These are phyloP conservation scores for Eumerus sabulonum DNA, from an alignment of 2,888 invertebrate species.

Conservation along the genomic window DNA sequence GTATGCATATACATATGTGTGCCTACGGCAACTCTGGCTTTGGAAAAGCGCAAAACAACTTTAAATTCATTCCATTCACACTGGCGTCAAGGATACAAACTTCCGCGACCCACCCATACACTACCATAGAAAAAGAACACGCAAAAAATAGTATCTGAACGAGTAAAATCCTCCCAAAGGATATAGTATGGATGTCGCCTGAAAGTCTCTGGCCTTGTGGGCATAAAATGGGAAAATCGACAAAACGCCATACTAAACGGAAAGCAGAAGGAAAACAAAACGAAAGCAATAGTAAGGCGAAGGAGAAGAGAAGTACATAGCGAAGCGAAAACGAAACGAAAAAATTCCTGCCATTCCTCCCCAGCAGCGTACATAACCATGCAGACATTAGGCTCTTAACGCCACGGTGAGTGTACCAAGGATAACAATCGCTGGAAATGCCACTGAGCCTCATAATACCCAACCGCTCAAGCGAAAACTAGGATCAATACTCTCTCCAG, in stretches of 20 bases:
- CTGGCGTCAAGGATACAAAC: conserved; percentile 36
- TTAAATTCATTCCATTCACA: conserved; percentile 62
- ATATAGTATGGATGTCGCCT: conserved; percentile 59
- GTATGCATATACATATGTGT: background rate
- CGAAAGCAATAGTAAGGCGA: conserved; percentile 2
- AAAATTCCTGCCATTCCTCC: conserved; percentile 42
- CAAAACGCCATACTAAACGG: conserved; percentile 7
- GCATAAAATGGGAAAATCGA: conserved; percentile 26
- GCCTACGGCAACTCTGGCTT: background rate
- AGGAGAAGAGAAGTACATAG: too few species aligned
- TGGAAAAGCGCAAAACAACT: conserved; percentile 51
- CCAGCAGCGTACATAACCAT: conserved; percentile 55
- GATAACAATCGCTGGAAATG: conserved; percentile 34
- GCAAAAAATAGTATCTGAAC: background rate
- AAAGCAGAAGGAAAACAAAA: conserved; percentile 9
- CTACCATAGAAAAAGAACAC: background rate
- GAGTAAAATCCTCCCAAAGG: conserved; percentile 56
- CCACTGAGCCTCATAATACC: background rate
- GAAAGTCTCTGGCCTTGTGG: conserved; percentile 53
- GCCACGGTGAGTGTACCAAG: conserved; percentile 11
- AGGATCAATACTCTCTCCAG: conserved; percentile 68
- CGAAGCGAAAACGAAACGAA: conserved; percentile 5
- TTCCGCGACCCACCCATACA: conserved; percentile 4
- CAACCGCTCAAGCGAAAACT: conserved; percentile 27
- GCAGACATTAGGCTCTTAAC: conserved; percentile 26